Conservation (phyloP, 2,888 invertebrate genomes). For the Phengaris arion region DNA sequence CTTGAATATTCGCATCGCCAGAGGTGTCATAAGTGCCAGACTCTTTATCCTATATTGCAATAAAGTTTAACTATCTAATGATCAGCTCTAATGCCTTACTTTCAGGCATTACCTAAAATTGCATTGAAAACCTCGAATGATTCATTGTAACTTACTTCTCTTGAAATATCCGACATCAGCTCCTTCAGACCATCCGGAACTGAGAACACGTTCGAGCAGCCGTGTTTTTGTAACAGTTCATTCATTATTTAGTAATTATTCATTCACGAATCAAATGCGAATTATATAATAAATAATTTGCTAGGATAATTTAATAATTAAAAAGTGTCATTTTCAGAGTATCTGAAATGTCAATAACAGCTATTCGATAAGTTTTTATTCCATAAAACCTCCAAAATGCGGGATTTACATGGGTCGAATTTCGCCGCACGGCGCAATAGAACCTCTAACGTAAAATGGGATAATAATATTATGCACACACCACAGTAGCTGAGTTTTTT, state of each 20-base stretch:
- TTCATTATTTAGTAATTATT: constrained; percentile 52
- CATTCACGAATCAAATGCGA: neutral
- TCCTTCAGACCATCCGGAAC: constrained; percentile 86
- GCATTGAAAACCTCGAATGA: too few relatives aligned
- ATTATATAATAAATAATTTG: neutral
- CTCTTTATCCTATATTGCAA: too few relatives aligned
- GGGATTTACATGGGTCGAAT: too few relatives aligned
- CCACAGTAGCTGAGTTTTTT: too few relatives aligned
- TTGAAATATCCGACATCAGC: constrained; percentile 85
- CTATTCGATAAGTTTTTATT: neutral
- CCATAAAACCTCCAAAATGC: neutral
- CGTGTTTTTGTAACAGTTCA: constrained; percentile 67
- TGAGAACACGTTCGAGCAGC: constrained; percentile 65
- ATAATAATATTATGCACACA: neutral
- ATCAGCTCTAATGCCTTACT: too few relatives aligned
- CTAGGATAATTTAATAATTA: neutral
- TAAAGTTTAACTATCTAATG: too few relatives aligned
- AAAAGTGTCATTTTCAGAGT: neutral
- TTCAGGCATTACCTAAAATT: too few relatives aligned
- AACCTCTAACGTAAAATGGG: too few relatives aligned
- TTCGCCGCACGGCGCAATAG: too few relatives aligned
- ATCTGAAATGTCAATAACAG: neutral
- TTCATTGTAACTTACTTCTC: constrained; percentile 76
- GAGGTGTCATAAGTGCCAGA: too few relatives aligned
- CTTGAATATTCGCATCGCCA: too few relatives aligned